phyloP scores from a whole-genome alignment of 2,888 invertebrate species.

The Didymodactylos carnosus region DNA sequence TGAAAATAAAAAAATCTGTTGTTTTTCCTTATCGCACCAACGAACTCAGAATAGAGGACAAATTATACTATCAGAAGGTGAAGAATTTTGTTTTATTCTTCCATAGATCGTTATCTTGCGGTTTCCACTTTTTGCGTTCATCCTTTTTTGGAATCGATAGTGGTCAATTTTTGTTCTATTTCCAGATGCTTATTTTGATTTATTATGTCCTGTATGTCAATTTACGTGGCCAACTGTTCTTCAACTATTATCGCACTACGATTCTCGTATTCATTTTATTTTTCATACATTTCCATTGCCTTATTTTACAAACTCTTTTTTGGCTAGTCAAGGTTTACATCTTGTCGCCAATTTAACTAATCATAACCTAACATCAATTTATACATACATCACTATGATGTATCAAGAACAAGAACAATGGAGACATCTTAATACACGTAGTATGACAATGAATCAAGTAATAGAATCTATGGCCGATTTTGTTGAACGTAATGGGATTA shows the following conservation, averaged over 20 bases:
- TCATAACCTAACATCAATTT: slow-evolving; percentile 14
- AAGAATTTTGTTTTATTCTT: too few relatives aligned
- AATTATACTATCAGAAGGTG: too few relatives aligned
- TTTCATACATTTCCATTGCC: slow-evolving; percentile 24
- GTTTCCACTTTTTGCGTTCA: too few relatives aligned
- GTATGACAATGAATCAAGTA: slow-evolving; percentile 17
- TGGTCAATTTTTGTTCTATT: too few relatives aligned
- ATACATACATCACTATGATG: slow-evolving; percentile 17
- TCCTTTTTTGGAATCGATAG: too few relatives aligned
- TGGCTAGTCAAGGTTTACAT: slow-evolving; percentile 20
- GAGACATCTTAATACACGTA: slow-evolving; percentile 17
- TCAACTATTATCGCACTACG: slow-evolving; percentile 22
- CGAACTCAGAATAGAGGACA: too few relatives aligned
- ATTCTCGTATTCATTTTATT: slow-evolving; percentile 19
- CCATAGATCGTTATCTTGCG: too few relatives aligned
- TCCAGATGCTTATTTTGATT: too few relatives aligned
- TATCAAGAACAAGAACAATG: slow-evolving; percentile 16
- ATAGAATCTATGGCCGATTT: background rate
- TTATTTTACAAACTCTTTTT: slow-evolving; percentile 23
- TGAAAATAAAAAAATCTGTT: too few relatives aligned
- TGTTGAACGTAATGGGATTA: background rate
- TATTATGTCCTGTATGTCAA: slow-evolving; percentile 23
- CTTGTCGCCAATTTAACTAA: slow-evolving; percentile 15
- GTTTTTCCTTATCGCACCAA: too few relatives aligned
- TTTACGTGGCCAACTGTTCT: slow-evolving; percentile 19